Evolutionary conservation across 1,140 invertebrate species (phyloP), one percentile per base, ranked within the genome.

Genomic region (Meloidogyne hapla): DNA sequence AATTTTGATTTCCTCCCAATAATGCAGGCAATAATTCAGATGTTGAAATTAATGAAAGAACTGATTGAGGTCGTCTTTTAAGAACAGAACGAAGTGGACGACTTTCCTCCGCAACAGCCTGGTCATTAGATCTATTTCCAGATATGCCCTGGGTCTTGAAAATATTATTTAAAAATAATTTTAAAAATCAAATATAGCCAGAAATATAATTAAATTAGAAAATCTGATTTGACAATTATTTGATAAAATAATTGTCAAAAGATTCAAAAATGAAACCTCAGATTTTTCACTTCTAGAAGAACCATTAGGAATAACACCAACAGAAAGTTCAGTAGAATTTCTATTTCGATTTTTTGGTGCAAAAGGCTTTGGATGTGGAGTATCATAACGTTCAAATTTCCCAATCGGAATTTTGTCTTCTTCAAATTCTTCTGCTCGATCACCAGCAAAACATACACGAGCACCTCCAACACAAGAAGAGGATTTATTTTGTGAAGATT

Each of bases 331-430:
- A 69, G 67, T 69, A 40, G 75, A 76, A 64, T 83, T 81, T 48
- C 80, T n/a, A 45, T 73, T 81, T 40, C 80, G 38, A 61, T 80
- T 80, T 69, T 80, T 80, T 25, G 79, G 79, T 1, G 79, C 79
- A 62, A 83, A 83, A 26, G 84, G 84, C 25, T 90, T 93, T 6
- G 96, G 96, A 91, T 99, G 96, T 76, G 96, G 96, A 74, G 96
- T 98, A 86, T 97, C 96, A 89, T 98, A 95, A 74, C 96, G 91
- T 69, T 96, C 93, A 89, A 98, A 98, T 68, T 85, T 77, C n/a
- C 84, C 84, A 48, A 85, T 74, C 13, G 84, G 83, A 48, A 72
- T 26, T 61, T 83, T 83, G 18, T 77, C 61, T n/a, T 81, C 80
- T 18, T 83, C 81, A 28, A 77, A 83, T 64, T 80, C 61, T 2